These are phyloP conservation scores for Caenorhabditis sulstoni DNA, from an alignment of 2,888 invertebrate genomes.

Conservation along the genomic window DNA sequence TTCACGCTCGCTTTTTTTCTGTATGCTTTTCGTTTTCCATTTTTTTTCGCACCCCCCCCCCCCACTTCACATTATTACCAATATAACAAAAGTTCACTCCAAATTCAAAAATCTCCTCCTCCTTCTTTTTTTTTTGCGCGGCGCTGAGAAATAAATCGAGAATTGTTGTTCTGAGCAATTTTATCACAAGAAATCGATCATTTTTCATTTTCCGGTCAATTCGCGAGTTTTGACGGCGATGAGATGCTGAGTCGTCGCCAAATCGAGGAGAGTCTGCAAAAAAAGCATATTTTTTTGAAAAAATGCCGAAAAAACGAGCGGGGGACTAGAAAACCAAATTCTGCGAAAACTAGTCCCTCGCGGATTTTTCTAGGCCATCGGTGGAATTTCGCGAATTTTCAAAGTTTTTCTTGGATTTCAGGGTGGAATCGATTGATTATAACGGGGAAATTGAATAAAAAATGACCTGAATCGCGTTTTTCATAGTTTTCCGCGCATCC, in stretches of 20 bases:
- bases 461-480: slow-evolving; percentile 32
- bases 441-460: too few relatives aligned
- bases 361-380: too few relatives aligned
- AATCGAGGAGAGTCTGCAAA: slow-evolving; percentile 33
- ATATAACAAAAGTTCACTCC: background rate
- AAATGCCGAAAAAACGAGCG: background rate
- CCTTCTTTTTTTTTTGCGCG: slow-evolving; percentile 18
- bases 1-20: slow-evolving; percentile 5
- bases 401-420: too few relatives aligned
- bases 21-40: too few relatives aligned
- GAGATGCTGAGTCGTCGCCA: slow-evolving; percentile 32
- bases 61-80: background rate
- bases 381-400: background rate
- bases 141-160: slow-evolving; percentile 54
- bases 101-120: slow-evolving; percentile 23
- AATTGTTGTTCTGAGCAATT: slow-evolving; percentile 26
- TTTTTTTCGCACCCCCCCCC: background rate
- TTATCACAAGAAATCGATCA: slow-evolving; percentile 8
- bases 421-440: too few relatives aligned
- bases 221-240: slow-evolving; percentile 28
- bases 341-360: too few relatives aligned
- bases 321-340: background rate
- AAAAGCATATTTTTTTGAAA: background rate
- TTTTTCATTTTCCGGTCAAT: background rate
- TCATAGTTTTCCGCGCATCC: slow-evolving; percentile 54